Percentiles rank a stretch among this genome's conserved stretches.
Evolutionary conservation across 2,888 invertebrate species (phyloP).

Genomic region (Leptopilina drosophilae): DNA sequence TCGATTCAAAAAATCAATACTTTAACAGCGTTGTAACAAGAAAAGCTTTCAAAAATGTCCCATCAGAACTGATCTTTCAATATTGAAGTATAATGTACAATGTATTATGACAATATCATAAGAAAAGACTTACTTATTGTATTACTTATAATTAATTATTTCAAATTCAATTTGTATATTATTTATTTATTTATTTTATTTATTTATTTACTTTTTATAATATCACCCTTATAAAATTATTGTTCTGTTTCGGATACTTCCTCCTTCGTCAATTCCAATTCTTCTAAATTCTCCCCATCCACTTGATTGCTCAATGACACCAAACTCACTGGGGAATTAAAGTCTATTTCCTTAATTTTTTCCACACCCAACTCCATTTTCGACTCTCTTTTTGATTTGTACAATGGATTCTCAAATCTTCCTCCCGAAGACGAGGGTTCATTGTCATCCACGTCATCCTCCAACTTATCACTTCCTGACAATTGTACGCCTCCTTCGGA

Average conservation of each 20-base stretch:
- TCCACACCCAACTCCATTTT: slow-evolving; percentile 40
- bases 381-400: slow-evolving; percentile 64
- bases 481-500: slow-evolving; percentile 70
- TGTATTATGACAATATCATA: no score
- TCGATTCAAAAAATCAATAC: no score
- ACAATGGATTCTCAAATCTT: slow-evolving; percentile 73
- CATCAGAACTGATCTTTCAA: no score
- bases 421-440: slow-evolving; percentile 54
- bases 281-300: slow-evolving; percentile 58
- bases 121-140: no score
- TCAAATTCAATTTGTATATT: no score
- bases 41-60: no score
- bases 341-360: slow-evolving; percentile 55
- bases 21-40: no score
- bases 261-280: slow-evolving; percentile 60
- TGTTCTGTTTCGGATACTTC: slow-evolving; percentile 9
- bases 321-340: slow-evolving; percentile 63
- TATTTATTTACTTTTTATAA: no score
- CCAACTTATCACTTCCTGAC: slow-evolving; percentile 44
- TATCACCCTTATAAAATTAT: not conserved
- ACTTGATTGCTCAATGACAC: slow-evolving; percentile 58
- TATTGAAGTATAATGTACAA: no score
- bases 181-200: no score
- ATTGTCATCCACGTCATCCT: slow-evolving; percentile 43
- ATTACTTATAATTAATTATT: no score